Percentiles rank a stretch among this genome's conserved stretches.
phyloP scores from a whole-genome alignment of 2,888 invertebrate species.

The Tipula confusa region DNA sequence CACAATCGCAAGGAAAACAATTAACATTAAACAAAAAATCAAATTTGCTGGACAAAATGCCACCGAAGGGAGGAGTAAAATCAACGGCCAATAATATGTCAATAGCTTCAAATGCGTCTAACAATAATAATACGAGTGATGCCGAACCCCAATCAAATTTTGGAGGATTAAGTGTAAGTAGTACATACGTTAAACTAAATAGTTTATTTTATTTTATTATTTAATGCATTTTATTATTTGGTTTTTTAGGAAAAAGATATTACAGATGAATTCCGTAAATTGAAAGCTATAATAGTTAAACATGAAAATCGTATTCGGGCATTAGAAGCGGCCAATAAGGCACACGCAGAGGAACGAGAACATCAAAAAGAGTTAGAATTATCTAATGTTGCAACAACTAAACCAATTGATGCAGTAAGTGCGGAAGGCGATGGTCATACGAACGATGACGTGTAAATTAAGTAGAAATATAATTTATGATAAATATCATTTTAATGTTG shows the following conservation, averaged over 20 bases:
- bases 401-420: background rate
- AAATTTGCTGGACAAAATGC: conserved; percentile 73
- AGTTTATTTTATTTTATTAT: background rate
- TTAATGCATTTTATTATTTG: background rate
- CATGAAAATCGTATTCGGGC: conserved; percentile 68
- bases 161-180: conserved; percentile 48
- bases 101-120: conserved; percentile 39
- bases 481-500: background rate
- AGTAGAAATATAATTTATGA: background rate
- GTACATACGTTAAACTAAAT: background rate
- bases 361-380: conserved; percentile 39
- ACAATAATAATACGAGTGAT: conserved; percentile 42
- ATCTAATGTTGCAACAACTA: background rate
- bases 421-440: background rate
- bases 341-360: conserved; percentile 43
- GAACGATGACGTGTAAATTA: background rate
- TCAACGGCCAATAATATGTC: conserved; percentile 36
- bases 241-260: conserved; percentile 58
- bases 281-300: conserved; percentile 91
- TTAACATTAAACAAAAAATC: conserved; percentile 72
- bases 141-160: conserved; percentile 34
- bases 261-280: conserved; percentile 82
- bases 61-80: conserved; percentile 49
- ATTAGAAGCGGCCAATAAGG: conserved; percentile 46
- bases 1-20: conserved; percentile 52